Conservation (phyloP, 2,888 invertebrate genomes). For the Platerodrilus igneus region DNA sequence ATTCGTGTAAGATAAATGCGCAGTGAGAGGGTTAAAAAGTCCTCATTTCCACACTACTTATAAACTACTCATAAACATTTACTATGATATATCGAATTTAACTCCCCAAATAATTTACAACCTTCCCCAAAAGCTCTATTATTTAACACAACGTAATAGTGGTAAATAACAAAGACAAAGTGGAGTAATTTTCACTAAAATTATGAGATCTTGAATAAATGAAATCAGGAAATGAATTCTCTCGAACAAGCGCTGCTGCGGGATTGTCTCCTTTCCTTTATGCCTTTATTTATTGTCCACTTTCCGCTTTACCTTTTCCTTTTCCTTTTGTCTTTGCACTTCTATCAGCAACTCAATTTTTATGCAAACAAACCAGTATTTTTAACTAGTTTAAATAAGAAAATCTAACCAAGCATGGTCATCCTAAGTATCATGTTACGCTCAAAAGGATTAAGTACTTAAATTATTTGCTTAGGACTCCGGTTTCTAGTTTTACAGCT, state of each 20-base stretch:
- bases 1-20: too few species aligned
- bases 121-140: too few species aligned
- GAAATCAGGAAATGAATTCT: conserved; percentile 49
- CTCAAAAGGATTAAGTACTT: conserved; percentile 30
- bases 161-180: conserved; percentile 38
- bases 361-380: too few species aligned
- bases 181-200: conserved; percentile 41
- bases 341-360: too few species aligned
- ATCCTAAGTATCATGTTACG: conserved; percentile 33
- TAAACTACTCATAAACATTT: too few species aligned
- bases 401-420: too few species aligned
- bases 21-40: too few species aligned
- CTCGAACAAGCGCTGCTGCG: conserved; percentile 43
- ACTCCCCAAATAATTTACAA: too few species aligned
- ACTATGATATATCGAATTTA: too few species aligned
- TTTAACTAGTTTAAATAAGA: too few species aligned
- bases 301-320: conserved; percentile 38
- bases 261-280: conserved; percentile 46
- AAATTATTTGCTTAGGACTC: conserved; percentile 32
- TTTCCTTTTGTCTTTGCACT: conserved; percentile 24
- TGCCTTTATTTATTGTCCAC: conserved; percentile 44
- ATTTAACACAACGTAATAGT: conserved; percentile 14
- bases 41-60: too few species aligned
- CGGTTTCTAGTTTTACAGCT: conserved; percentile 22
- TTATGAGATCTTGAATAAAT: conserved; percentile 47